These are phyloP conservation scores for Drosophila nebulosa DNA, from an alignment of 1,140 invertebrate genomes.

Conservation along the genomic window DNA sequence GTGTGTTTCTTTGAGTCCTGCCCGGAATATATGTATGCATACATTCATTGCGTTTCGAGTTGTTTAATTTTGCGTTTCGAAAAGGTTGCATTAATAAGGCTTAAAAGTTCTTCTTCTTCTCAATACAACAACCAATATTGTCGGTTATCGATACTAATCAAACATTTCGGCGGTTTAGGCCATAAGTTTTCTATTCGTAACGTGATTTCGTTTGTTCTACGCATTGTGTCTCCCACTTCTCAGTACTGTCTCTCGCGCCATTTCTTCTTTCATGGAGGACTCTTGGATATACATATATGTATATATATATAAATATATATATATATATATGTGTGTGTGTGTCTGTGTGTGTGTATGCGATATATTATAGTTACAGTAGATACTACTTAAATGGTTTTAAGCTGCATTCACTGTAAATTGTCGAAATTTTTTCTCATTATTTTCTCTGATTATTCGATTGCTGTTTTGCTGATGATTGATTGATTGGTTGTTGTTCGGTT, in stretches of 20 bases:
- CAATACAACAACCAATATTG: too few relatives aligned
- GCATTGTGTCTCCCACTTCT: neutral
- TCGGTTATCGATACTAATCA: neutral
- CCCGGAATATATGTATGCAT: neutral
- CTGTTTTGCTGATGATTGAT: conserved; percentile 2
- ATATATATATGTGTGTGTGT: conserved; percentile 16
- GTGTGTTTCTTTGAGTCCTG: neutral
- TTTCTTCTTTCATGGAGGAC: neutral
- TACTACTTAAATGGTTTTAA: neutral
- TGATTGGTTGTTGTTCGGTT: conserved; percentile 6
- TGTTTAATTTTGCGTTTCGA: too few relatives aligned
- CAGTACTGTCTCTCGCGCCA: too few relatives aligned
- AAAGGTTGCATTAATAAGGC: neutral
- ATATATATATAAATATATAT: conserved; percentile 7
- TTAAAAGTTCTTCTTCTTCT: neutral
- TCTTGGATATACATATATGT: neutral
- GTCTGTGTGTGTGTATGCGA: neutral
- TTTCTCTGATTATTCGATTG: neutral
- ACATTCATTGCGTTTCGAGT: neutral
- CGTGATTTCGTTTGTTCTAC: neutral
- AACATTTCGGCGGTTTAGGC: neutral
- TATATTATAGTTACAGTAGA: conserved; percentile 4
- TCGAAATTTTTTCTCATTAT: conserved; percentile 57
- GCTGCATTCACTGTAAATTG: conserved; percentile 46
- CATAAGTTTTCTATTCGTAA: neutral